A percentile compares a stretch with the other conserved stretches of the same genome.
These are phyloP conservation scores for Lophochroa leadbeateri DNA, from an alignment of 2,113 vertebrate genomes.

Conservation along the genomic window DNA sequence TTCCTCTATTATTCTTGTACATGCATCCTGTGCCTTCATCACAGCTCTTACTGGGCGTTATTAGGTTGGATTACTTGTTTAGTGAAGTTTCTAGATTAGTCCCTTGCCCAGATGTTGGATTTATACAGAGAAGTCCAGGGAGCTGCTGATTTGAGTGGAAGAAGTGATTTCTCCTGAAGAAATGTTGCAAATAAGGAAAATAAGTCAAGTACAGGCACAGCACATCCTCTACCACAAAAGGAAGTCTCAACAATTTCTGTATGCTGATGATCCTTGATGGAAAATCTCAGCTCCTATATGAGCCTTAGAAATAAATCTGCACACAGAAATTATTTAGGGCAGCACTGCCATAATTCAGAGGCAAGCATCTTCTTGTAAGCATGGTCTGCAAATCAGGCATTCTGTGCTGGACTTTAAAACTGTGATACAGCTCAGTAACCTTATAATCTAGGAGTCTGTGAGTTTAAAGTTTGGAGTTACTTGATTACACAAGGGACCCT, in stretches of 20 bases:
- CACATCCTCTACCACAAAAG: not conserved
- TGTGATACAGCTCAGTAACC: not conserved
- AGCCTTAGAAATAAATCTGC: not conserved
- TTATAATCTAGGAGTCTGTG: not conserved
- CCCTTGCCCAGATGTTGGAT: not conserved
- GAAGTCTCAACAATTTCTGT: not conserved
- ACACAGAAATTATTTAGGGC: not conserved
- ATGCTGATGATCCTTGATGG: not conserved
- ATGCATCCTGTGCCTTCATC: not conserved
- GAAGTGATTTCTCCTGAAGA: not conserved
- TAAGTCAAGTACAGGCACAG: accelerated
- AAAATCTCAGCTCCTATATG: not conserved
- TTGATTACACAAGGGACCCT: not conserved
- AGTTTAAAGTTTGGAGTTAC: not conserved
- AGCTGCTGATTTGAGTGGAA: not conserved
- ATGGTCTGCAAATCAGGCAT: too few relatives aligned
- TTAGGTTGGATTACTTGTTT: not conserved
- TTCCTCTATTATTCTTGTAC: too few relatives aligned
- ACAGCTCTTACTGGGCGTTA: not conserved
- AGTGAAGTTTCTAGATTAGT: not conserved
- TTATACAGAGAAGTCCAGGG: not conserved
- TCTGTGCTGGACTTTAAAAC: not conserved
- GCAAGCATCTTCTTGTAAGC: not conserved
- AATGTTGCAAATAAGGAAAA: not conserved
- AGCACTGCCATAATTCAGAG: not conserved